Evolutionary conservation across 30 jellyfish, hydroid and myxozoan species (phyloP).

Genomic region (Pseudorhiza aurosa): DNA sequence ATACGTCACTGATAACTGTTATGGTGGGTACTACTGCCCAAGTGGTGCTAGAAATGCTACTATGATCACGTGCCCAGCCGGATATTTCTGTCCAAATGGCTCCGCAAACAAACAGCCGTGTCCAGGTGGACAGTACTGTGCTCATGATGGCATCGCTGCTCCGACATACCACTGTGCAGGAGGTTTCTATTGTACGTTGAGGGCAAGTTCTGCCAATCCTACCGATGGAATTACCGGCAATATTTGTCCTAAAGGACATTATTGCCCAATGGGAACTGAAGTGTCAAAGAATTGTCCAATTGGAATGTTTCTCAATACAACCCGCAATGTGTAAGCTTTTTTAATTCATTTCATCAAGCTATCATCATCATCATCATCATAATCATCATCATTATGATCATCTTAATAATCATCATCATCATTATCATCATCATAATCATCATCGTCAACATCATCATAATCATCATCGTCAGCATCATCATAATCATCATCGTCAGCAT

Average conservation of each 20-base stretch:
- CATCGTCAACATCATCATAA: too few species aligned
- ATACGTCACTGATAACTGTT: constrained; percentile 70
- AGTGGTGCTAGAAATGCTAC: constrained; percentile 86
- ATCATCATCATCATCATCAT: too few species aligned
- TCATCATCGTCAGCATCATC: too few species aligned
- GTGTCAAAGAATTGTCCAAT: constrained; percentile 83
- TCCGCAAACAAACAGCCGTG: constrained; percentile 74
- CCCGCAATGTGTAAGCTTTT: constrained; percentile 87
- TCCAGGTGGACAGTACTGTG: constrained; percentile 91
- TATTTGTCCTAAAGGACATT: constrained; percentile 88
- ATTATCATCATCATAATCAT: too few species aligned
- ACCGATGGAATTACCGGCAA: constrained; percentile 90
- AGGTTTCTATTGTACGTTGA: constrained; percentile 86
- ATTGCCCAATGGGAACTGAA: constrained; percentile 89
- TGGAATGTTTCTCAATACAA: constrained; percentile 89
- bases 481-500: too few species aligned
- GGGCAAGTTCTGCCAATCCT: constrained; percentile 84
- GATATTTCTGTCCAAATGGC: constrained; percentile 93
- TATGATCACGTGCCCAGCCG: constrained; percentile 76
- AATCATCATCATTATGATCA: too few species aligned
- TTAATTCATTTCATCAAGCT: not conserved
- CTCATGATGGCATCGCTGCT: constrained; percentile 68
- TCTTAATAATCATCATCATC: too few species aligned
- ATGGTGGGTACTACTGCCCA: constrained; percentile 96
- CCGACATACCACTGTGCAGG: constrained; percentile 90